Percentiles rank a stretch among this genome's conserved stretches.
phyloP scores from a whole-genome alignment of 2,888 invertebrate species.

The Tinea semifulvella region DNA sequence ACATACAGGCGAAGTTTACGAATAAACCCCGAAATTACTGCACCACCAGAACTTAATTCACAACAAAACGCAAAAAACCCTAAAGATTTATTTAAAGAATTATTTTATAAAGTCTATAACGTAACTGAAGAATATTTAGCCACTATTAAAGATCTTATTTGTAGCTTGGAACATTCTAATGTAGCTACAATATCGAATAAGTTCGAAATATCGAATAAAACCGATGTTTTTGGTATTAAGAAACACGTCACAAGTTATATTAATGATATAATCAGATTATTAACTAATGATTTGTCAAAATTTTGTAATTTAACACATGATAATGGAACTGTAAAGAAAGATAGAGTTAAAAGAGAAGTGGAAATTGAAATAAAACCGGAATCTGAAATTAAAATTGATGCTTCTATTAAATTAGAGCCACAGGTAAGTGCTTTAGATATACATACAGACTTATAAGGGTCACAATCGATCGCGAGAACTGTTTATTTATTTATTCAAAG shows the following conservation, averaged over 20 bases:
- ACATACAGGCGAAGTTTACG: constrained; percentile 28
- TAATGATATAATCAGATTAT: background rate
- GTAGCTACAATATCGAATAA: no score
- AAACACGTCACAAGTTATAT: background rate
- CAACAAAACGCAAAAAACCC: constrained; percentile 21
- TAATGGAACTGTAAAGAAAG: background rate
- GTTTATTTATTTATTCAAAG: no score
- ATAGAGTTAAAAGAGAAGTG: background rate
- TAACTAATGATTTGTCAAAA: background rate
- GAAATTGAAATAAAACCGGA: background rate
- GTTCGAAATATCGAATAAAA: no score
- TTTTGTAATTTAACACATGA: background rate
- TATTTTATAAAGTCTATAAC: constrained; percentile 33
- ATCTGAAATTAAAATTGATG: background rate
- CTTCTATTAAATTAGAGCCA: no score
- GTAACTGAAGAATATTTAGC: constrained; percentile 30
- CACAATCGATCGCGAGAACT: no score
- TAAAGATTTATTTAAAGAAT: constrained; percentile 28
- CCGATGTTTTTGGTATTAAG: background rate
- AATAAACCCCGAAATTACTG: constrained; percentile 45
- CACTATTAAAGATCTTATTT: constrained; percentile 26
- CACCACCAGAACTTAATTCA: constrained; percentile 27
- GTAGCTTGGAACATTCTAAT: no score
- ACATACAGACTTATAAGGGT: no score
- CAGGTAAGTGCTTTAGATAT: no score